Evolutionary conservation across 1,140 invertebrate species (phyloP).

Genomic region (Octopus sinensis): DNA sequence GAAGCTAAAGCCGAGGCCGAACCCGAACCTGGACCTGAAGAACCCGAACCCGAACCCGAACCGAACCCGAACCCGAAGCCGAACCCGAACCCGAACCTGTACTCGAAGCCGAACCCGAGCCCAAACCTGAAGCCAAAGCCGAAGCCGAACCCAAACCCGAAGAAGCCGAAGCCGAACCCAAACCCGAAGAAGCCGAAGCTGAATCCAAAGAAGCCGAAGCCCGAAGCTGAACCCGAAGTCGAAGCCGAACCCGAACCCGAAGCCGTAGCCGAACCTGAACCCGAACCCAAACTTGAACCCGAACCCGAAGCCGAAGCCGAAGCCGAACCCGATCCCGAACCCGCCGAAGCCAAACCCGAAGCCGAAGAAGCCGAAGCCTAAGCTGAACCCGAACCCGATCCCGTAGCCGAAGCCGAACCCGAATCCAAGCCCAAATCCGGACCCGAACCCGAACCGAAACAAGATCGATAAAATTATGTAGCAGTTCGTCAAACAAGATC

Average conservation of each 20-base stretch:
- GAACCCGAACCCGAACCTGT: constrained; percentile 3
- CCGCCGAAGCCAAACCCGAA: constrained; percentile 3
- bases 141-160: constrained; percentile 3
- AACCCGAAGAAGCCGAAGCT: not conserved
- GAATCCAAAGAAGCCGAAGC: constrained; percentile 1
- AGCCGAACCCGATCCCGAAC: not conserved
- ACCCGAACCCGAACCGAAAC: constrained; percentile 3
- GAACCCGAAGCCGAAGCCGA: not conserved
- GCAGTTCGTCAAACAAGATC: no score
- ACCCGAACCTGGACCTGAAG: constrained; percentile 6
- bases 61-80: not conserved
- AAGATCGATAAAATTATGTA: no score
- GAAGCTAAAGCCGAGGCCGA: not conserved
- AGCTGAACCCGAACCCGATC: not conserved
- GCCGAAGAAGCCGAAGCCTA: not conserved
- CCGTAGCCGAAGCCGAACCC: not conserved
- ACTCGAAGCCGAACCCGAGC: constrained; percentile 3
- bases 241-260: constrained; percentile 3
- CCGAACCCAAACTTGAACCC: not conserved
- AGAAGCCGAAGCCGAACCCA: not conserved
- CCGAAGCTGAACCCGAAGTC: not conserved
- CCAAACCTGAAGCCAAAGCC: not conserved
- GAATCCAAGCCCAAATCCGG: constrained; percentile 6
- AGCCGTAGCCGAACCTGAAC: not conserved
- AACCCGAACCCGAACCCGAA: constrained; percentile 6